Base-by-base conservation (phyloP, 2,888 invertebrate genomes). In the Phyllotreta cruciferae region DNA sequence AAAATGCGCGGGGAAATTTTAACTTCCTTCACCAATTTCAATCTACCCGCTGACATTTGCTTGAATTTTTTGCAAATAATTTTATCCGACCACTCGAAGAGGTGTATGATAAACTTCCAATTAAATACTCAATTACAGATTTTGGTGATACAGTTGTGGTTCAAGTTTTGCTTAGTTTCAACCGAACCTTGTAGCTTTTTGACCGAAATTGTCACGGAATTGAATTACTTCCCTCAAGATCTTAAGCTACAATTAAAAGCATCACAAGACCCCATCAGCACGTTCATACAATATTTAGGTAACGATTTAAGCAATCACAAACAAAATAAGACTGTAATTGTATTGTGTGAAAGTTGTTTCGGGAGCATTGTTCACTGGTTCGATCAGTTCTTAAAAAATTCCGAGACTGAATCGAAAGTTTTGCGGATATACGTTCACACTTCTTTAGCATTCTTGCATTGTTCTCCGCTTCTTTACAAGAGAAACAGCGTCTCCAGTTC, bases 401-500 rank as follows among this genome's bases (percentile, higher is more conserved):
- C 76, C 4, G 73, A 76, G 34, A 73, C 73, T 38, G 79, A 79
- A 62, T 66, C 71, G 5, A 58, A 75, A 3, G 71, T 78, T 45
- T 65, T 77, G n/a, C 69, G 77, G 39, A 71, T 80, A 11, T 80
- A 78, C 66, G 76, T 76, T 3, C 71, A 71, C 60, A 66, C 78
- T 4, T 74, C 78, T 1, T 54, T 79, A 41, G 69, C 78, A 3
- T 77, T 80, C 67, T 69, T 71, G 39, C 73, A 77, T 54, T 80
- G 78, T 63, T 74, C 78, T 0, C 68, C 71, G 7, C 66, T 79
- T 35, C 62, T 81, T 34, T 81, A 81, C 57, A 72, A 75, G 44
- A 73, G 76, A 60, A 74, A 76, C 14, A 79, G 75, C 58, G 65
- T 75, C 9, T 81, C 77, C 44, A 84, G 84, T 62, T 81, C 85